Evolutionary conservation across 2,113 vertebrate genomes (phyloP), one percentile per base, ranked within the genome.

Genomic region (Callipepla californica): DNA sequence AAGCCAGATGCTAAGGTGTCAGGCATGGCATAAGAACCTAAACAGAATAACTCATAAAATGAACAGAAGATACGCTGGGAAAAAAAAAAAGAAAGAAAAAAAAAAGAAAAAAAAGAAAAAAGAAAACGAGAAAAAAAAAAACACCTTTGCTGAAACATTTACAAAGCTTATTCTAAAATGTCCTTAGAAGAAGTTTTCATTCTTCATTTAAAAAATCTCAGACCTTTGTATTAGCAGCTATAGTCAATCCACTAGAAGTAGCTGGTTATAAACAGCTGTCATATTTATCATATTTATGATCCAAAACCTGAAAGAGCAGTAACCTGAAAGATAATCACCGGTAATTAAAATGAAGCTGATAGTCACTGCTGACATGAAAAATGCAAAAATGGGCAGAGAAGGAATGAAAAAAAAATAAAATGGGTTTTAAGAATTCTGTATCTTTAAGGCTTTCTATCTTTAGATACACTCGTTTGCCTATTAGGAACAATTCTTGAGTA

Each of bases 261-360:
- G 19, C 15, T 80, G 16, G 7, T 44, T 93, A 57, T 85, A 88
- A 91, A 85, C 19, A 75, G n/a, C 68, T 85, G 23, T 45, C 53
- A 20, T 45, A 32, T 77, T 62, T 90, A 34, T 77, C 51, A 55
- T 75, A 50, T 40, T 66, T 45, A 25, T 67, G 8, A 85, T 42
- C 66, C 51, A 80, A 93, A 82, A 80, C 19, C 76, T 90, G 51
- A 47, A 90, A 93, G 34, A 55, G n/a, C 26, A 63, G 22, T 75
- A 85, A 63, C 7, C 53, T 88, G 68, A 90, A 94, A 73, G 83
- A 90, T 80, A 92, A 20, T 66, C 51, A 47, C 45, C 59, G 55
- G 14, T 59, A 55, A 88, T 74, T 85, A 92, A 79, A 90, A 70
- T 74, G 21, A 89, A 80, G 16, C n/a, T 78, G 28, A 63, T 93